Percentiles rank a stretch among this genome's conserved stretches.
These are phyloP conservation scores for Eumerus sabulonum DNA, from an alignment of 2,888 invertebrate genomes.

Conservation along the genomic window DNA sequence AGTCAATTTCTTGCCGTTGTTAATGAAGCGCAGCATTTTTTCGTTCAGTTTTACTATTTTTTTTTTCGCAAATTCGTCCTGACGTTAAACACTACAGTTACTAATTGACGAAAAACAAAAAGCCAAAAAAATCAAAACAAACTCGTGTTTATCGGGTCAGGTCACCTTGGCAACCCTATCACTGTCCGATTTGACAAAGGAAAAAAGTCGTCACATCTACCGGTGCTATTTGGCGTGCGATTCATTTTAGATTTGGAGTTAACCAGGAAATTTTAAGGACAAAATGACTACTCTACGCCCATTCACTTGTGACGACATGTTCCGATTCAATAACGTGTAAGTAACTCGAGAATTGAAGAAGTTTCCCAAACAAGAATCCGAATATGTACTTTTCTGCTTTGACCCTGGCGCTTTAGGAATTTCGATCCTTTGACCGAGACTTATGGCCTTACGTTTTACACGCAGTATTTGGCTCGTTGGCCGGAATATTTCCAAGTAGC, in stretches of 20 bases:
- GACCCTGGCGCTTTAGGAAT: conserved; percentile 84
- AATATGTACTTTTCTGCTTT: not conserved
- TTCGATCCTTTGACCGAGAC: conserved; percentile 98
- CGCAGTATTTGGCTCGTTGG: conserved; percentile 98
- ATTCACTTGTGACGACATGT: conserved; percentile 95
- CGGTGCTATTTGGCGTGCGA: too few species aligned
- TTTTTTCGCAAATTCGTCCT: too few species aligned
- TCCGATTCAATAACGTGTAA: conserved; percentile 97
- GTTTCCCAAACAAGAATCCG: not conserved
- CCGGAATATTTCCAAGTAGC: conserved; percentile 98
- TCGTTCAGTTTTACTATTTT: too few species aligned
- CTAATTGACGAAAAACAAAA: too few species aligned
- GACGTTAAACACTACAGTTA: too few species aligned
- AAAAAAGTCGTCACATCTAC: too few species aligned
- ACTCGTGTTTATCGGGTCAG: too few species aligned
- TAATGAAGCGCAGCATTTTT: too few species aligned
- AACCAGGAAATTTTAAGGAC: not conserved
- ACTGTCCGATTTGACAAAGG: too few species aligned
- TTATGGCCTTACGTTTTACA: conserved; percentile 96
- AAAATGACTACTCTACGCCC: conserved; percentile 94
- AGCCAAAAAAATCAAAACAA: too few species aligned
- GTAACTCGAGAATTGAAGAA: conserved; percentile 72
- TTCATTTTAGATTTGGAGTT: not conserved
- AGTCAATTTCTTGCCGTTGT: too few species aligned
- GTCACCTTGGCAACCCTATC: too few species aligned